Percentiles rank a stretch among this genome's conserved stretches.
These are phyloP conservation scores for Melikaiella ostensackeni DNA, from an alignment of 2,888 invertebrate genomes.

Conservation along the genomic window DNA sequence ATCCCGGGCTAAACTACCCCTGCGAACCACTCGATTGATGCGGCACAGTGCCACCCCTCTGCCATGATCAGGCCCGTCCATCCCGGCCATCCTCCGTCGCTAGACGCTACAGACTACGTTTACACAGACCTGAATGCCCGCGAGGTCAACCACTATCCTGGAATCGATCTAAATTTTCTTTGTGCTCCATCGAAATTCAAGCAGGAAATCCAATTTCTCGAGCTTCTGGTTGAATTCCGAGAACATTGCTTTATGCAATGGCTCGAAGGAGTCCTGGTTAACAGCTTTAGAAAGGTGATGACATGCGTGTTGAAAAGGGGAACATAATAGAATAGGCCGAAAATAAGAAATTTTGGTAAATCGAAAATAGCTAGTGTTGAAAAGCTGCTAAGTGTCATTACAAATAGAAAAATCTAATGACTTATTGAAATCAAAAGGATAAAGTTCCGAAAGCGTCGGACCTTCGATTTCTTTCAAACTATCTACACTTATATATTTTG, in stretches of 20 bases:
- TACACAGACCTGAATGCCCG: conserved; percentile 49
- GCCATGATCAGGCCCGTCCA: conserved; percentile 41
- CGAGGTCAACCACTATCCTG: conserved; percentile 52
- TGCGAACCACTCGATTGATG: conserved; percentile 46
- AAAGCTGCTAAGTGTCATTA: no score
- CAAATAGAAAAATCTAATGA: no score
- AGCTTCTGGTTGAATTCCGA: not conserved
- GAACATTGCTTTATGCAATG: no score
- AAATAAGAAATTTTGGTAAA: no score
- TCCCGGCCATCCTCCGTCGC: conserved; percentile 48
- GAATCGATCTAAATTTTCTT: conserved; percentile 45
- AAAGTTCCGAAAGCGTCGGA: no score
- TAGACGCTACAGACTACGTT: conserved; percentile 50
- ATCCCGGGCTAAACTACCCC: conserved; percentile 42
- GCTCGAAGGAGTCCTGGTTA: no score
- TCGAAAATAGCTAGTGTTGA: no score
- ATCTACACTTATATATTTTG: no score
- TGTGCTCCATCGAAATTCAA: not conserved
- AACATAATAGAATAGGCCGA: not conserved
- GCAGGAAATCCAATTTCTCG: conserved; percentile 23
- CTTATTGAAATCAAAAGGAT: no score
- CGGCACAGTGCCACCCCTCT: conserved; percentile 26
- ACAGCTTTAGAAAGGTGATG: no score
- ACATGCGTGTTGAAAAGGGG: no score
- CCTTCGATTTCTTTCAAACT: no score